Evolutionary conservation across 2,797 vertebrate species (phyloP).

Genomic region (Netta rufina): DNA sequence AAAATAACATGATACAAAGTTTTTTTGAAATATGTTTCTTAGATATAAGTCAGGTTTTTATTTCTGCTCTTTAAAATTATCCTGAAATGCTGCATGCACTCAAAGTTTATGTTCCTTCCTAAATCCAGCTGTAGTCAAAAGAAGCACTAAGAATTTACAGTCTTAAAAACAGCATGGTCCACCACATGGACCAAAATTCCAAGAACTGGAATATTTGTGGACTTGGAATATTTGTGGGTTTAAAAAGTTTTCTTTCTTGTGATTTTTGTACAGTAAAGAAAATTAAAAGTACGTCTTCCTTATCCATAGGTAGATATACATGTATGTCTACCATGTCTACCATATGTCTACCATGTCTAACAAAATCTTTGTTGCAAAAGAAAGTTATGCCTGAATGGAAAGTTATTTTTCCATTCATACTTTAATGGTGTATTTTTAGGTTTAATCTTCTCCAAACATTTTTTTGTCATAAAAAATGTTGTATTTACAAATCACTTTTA

Average conservation of each 20-base stretch:
- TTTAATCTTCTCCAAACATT: conserved; percentile 26
- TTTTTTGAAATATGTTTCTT: not conserved
- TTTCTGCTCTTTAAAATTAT: not conserved
- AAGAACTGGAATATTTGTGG: not conserved
- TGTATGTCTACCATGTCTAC: not conserved
- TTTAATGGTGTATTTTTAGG: conserved; percentile 5
- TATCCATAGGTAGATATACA: not conserved
- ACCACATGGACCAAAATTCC: not conserved
- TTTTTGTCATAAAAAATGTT: conserved; percentile 6
- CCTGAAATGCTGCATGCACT: not conserved
- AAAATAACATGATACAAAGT: conserved; percentile 5
- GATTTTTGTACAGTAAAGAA: not conserved
- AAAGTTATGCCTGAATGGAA: not conserved
- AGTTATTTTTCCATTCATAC: conserved; percentile 30
- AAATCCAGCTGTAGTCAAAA: not conserved
- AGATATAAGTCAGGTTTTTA: not conserved
- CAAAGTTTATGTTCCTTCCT: not conserved
- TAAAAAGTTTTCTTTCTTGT: not conserved
- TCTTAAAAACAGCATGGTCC: not conserved
- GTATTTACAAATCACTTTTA: conserved; percentile 45
- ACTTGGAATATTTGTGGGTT: not conserved
- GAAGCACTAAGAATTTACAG: not conserved
- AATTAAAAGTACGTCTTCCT: not conserved
- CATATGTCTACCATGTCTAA: not conserved
- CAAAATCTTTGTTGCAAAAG: conserved; percentile 25